Conservation (phyloP, 2,888 invertebrate species). For the Xestobium rufovillosum region DNA sequence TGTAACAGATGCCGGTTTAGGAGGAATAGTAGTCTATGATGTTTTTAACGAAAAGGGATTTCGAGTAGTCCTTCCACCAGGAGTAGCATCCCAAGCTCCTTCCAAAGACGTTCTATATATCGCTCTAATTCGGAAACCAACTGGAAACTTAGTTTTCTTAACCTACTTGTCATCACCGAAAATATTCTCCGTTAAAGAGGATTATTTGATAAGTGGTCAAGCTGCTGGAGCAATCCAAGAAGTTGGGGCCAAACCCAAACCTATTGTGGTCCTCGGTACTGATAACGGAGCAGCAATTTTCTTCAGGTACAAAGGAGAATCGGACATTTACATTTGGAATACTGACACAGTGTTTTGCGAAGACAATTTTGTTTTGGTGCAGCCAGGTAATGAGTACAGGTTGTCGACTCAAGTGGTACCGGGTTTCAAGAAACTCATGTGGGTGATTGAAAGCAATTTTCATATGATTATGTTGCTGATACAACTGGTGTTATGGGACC, state of each 20-base stretch:
- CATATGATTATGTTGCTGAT: constrained; percentile 54
- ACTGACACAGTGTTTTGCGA: constrained; percentile 49
- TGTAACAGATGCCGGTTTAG: constrained; percentile 45
- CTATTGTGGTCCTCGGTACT: constrained; percentile 52
- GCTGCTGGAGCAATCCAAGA: constrained; percentile 51
- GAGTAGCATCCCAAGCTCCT: constrained; percentile 37
- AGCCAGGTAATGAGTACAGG: constrained; percentile 52
- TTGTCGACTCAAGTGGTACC: constrained; percentile 55
- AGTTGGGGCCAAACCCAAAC: constrained; percentile 49
- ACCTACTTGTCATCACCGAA: constrained; percentile 51
- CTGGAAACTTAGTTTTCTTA: constrained; percentile 46
- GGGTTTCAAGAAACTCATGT: constrained; percentile 53
- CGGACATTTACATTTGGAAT: constrained; percentile 59
- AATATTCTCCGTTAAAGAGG: constrained; percentile 51
- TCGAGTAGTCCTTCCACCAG: constrained; percentile 51
- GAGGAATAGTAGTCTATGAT: constrained; percentile 48
- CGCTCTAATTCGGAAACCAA: constrained; percentile 46
- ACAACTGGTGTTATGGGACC: constrained; percentile 56
- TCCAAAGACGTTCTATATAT: constrained; percentile 54
- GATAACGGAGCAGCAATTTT: constrained; percentile 54
- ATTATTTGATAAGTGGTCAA: constrained; percentile 47
- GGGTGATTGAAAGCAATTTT: constrained; percentile 60
- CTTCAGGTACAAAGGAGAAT: constrained; percentile 55
- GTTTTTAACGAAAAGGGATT: constrained; percentile 45
- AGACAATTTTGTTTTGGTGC: constrained; percentile 51